A percentile compares a stretch with the other conserved stretches of the same genome.
These are phyloP conservation scores for Drosophila virilis DNA, from an alignment of 1,140 invertebrate species.

Conservation along the genomic window DNA sequence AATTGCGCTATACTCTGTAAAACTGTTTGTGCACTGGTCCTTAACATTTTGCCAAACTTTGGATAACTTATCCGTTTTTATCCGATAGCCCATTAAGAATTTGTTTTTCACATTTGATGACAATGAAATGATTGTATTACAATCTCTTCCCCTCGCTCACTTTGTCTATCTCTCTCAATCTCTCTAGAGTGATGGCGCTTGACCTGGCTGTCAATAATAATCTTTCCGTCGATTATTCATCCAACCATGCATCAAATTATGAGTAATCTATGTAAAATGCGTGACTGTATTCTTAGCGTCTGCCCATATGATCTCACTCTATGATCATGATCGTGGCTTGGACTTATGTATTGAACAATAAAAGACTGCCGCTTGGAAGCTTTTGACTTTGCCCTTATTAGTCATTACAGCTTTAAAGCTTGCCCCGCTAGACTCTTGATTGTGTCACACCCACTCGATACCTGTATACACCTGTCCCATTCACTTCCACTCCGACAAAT, in stretches of 20 bases:
- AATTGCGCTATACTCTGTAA: background rate
- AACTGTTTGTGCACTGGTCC: no score
- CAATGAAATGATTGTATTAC: slow-evolving; percentile 1
- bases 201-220: slow-evolving; percentile 9
- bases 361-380: slow-evolving; percentile 20
- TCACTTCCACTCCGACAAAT: slow-evolving; percentile 11
- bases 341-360: slow-evolving; percentile 19
- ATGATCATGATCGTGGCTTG: slow-evolving; percentile 24
- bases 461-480: slow-evolving; percentile 18
- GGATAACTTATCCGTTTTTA: background rate
- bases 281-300: slow-evolving; percentile 21
- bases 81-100: background rate
- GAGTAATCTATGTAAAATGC: slow-evolving; percentile 25
- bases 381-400: slow-evolving; percentile 43
- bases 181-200: slow-evolving; percentile 4
- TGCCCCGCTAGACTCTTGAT: background rate
- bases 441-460: slow-evolving; percentile 20
- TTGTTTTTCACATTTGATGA: background rate
- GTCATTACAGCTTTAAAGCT: slow-evolving; percentile 36
- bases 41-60: background rate
- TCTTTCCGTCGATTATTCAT: slow-evolving; percentile 26
- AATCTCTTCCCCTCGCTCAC: background rate
- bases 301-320: slow-evolving; percentile 34
- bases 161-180: background rate
- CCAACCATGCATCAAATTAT: slow-evolving; percentile 17